A percentile compares a stretch with the other conserved stretches of the same genome.
Conservation (phyloP, 2,113 vertebrate species). For the Cettia cetti region DNA sequence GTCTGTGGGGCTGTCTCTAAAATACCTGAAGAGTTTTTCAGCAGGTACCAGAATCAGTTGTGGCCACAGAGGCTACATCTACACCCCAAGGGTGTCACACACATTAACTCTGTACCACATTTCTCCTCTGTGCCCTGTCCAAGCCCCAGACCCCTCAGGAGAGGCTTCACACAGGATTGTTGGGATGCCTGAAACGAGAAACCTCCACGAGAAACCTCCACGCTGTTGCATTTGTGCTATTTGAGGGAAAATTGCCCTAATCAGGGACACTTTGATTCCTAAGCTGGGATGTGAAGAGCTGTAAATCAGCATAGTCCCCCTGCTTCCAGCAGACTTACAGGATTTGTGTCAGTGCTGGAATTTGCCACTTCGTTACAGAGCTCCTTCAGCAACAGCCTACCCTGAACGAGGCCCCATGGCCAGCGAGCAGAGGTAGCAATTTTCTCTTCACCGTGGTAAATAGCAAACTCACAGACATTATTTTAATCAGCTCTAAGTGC, state of each 20-base stretch:
- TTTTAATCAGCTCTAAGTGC: constrained; percentile 46
- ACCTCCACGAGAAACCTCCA: background rate
- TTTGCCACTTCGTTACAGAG: constrained; percentile 25
- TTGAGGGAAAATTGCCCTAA: background rate
- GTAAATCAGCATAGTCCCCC: background rate
- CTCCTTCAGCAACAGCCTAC: constrained; percentile 21
- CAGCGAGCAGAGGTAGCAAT: background rate
- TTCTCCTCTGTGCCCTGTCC: background rate
- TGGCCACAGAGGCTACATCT: background rate
- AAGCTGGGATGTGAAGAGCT: background rate
- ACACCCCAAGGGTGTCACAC: background rate
- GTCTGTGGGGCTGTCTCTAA: background rate
- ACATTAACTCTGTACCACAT: accelerated
- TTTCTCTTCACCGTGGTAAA: constrained; percentile 10
- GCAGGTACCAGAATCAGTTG: background rate
- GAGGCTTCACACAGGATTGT: background rate
- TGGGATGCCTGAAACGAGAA: background rate
- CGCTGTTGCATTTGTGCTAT: background rate
- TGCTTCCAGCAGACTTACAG: background rate
- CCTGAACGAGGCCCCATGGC: background rate
- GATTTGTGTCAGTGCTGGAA: constrained; percentile 13
- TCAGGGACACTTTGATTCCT: background rate
- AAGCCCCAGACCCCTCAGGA: background rate
- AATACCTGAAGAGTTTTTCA: background rate
- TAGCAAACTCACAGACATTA: constrained; percentile 32